Evolutionary conservation across 2,888 invertebrate genomes (phyloP).

Genomic region (Notodonta ziczac): DNA sequence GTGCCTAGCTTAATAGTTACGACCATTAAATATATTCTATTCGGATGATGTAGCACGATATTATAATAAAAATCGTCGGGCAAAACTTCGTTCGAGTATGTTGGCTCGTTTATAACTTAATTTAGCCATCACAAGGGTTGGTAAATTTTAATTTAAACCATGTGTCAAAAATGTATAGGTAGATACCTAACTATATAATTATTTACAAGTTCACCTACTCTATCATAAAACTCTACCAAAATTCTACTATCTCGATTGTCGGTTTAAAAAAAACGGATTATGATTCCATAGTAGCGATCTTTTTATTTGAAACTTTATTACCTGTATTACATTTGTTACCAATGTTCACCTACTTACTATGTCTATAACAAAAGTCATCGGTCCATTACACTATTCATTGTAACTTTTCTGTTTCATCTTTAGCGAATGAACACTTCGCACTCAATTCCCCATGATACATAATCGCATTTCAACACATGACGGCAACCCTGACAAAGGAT

Average conservation of each 20-base stretch:
- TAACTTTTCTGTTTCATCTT: not conserved
- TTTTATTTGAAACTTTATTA: not conserved
- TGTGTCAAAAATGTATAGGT: no score
- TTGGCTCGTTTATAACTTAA: slow-evolving; percentile 78
- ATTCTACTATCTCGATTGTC: not conserved
- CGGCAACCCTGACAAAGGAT: slow-evolving; percentile 32
- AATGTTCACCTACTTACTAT: not conserved
- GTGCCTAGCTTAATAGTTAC: slow-evolving; percentile 40
- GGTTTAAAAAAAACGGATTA: no score
- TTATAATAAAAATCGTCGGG: slow-evolving; percentile 57
- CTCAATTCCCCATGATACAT: not conserved
- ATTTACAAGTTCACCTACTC: no score
- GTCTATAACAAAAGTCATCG: not conserved
- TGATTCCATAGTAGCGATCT: no score
- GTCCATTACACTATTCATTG: no score
- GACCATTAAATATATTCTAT: slow-evolving; percentile 47
- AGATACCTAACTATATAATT: no score
- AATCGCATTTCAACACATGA: not conserved
- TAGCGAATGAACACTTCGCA: not conserved
- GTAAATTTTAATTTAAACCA: slow-evolving; percentile 8
- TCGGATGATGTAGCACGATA: slow-evolving; percentile 50
- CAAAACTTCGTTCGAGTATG: slow-evolving; percentile 60
- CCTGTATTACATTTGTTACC: not conserved
- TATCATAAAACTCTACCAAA: not conserved
- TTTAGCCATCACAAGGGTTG: slow-evolving; percentile 58